phyloP scores from a whole-genome alignment of 2,113 vertebrate genomes.

The Rhynchomys soricoides region DNA sequence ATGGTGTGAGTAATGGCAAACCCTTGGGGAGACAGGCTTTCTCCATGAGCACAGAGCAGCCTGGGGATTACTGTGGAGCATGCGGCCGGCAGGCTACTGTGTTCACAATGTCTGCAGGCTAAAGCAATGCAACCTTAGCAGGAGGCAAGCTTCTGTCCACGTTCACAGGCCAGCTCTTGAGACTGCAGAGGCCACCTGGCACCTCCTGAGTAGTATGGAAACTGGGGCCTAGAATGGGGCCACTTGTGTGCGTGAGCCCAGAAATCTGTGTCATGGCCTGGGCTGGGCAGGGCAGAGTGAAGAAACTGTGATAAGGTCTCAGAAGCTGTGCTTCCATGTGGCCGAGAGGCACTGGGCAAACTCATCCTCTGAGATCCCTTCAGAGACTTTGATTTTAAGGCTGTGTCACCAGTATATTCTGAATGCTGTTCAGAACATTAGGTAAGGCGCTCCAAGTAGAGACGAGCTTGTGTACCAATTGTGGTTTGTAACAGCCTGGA shows the following conservation, averaged over 20 bases:
- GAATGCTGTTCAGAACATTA: background rate
- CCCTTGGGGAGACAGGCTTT: background rate
- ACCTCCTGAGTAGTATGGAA: fast-evolving
- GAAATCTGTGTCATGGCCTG: background rate
- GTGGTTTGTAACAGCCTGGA: background rate
- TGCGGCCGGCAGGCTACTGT: background rate
- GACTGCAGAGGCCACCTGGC: no score
- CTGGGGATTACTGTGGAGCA: background rate
- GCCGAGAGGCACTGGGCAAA: fast-evolving
- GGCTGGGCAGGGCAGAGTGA: background rate
- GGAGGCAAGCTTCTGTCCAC: fast-evolving
- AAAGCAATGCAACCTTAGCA: background rate
- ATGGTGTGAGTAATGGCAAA: no score
- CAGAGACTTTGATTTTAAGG: background rate
- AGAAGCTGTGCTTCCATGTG: background rate
- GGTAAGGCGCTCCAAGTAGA: fast-evolving
- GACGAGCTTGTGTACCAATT: fast-evolving
- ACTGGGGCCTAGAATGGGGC: fast-evolving
- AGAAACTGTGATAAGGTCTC: background rate
- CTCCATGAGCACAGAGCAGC: fast-evolving
- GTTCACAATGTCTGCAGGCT: background rate
- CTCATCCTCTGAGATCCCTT: fast-evolving
- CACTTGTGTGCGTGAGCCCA: fast-evolving
- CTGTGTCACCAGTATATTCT: fast-evolving
- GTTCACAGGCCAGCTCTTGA: background rate